Conservation (phyloP, 2,113 vertebrate genomes). For the Corapipo altera region DNA sequence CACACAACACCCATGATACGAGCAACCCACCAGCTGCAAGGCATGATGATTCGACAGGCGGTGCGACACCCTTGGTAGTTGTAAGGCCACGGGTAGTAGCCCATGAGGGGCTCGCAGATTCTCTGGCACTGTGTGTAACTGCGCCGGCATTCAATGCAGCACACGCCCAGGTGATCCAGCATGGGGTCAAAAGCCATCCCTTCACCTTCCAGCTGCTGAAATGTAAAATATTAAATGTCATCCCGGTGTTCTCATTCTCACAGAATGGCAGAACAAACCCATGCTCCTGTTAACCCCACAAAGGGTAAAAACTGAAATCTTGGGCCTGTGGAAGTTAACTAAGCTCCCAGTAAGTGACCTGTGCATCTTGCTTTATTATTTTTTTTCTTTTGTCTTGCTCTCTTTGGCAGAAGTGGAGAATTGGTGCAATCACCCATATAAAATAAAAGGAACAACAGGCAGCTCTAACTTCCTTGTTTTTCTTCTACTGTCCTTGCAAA, state of each 20-base stretch:
- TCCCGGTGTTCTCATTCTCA: rapidly evolving
- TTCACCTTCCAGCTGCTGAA: conserved; percentile 81
- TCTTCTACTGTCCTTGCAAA: neutral
- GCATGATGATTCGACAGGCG: conserved; percentile 90
- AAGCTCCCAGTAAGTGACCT: neutral
- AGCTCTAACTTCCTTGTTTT: neutral
- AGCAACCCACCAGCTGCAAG: conserved; percentile 95
- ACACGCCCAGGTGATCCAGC: conserved; percentile 92
- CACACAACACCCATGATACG: conserved; percentile 89
- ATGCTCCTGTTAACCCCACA: neutral
- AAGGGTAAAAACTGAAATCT: neutral
- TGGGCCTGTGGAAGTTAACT: neutral
- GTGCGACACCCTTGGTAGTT: conserved; percentile 89
- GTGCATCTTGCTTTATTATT: neutral
- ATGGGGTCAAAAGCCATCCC: conserved; percentile 90
- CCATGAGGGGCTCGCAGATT: conserved; percentile 88
- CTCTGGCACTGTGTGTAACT: conserved; percentile 91
- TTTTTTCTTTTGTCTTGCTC: neutral
- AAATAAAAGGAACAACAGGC: neutral
- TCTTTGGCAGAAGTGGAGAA: neutral
- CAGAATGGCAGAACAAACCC: neutral
- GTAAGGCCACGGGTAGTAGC: conserved; percentile 88
- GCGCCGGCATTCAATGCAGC: conserved; percentile 88
- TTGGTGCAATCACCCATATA: neutral
- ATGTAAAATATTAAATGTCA: neutral